phyloP scores from a whole-genome alignment of 1,140 invertebrate genomes.

The Anthonomus grandis region DNA sequence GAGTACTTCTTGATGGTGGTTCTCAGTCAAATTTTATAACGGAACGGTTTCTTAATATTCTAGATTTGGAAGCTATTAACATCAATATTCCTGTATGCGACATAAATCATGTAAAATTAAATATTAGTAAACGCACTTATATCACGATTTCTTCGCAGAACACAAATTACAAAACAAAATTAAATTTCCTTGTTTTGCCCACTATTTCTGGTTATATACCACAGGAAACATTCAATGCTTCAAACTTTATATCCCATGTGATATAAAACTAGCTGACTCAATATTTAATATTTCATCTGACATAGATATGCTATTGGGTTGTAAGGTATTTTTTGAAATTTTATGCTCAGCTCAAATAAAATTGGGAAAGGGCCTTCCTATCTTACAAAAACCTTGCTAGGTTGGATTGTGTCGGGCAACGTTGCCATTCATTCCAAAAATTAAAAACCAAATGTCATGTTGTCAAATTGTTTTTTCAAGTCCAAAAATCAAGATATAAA shows the following conservation, averaged over 20 bases:
- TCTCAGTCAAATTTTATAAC: neutral
- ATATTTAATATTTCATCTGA: neutral
- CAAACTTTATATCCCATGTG: neutral
- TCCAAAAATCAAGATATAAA: no score
- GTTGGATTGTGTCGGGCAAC: conserved; percentile 24
- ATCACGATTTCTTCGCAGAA: neutral
- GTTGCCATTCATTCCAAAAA: no score
- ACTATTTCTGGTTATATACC: neutral
- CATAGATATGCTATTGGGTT: conserved; percentile 7
- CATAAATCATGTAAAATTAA: neutral
- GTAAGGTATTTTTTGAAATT: conserved; percentile 1
- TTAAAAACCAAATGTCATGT: no score
- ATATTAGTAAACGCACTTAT: neutral
- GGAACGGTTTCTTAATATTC: neutral
- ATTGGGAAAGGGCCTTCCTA: conserved; percentile 1
- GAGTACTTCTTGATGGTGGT: neutral
- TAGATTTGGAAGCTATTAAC: neutral
- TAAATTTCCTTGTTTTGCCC: neutral
- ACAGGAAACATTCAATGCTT: neutral
- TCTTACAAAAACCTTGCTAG: conserved; percentile 2
- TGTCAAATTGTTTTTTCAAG: no score
- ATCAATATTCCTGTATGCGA: neutral
- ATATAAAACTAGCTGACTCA: conserved; percentile 6
- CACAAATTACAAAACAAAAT: neutral
- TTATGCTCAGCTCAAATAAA: neutral